These are phyloP conservation scores for Myanophis thanlyinensis DNA, from an alignment of 2,113 vertebrate species.

Conservation along the genomic window DNA sequence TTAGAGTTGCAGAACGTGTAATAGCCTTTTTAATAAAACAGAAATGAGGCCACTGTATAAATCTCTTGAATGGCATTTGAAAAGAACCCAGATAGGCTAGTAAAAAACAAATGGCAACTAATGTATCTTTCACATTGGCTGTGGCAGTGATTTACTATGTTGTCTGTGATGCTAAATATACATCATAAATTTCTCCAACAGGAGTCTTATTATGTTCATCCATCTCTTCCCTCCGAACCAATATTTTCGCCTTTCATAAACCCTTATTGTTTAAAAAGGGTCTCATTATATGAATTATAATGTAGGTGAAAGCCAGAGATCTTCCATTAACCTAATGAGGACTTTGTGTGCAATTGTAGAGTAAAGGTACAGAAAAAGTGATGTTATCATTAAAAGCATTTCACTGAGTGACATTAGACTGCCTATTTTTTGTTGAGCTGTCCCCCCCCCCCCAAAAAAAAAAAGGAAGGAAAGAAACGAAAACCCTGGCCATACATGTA, in stretches of 20 bases:
- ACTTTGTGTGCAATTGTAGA: constrained; percentile 45
- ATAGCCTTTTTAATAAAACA: constrained; percentile 65
- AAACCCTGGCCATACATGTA: background rate
- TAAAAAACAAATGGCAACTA: constrained; percentile 69
- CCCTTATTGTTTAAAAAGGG: constrained; percentile 57
- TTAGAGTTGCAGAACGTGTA: constrained; percentile 51
- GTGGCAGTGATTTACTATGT: constrained; percentile 73
- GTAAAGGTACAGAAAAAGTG: constrained; percentile 30
- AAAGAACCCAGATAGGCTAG: constrained; percentile 57
- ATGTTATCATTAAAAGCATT: constrained; percentile 32
- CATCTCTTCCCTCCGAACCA: constrained; percentile 64
- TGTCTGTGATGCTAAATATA: constrained; percentile 73
- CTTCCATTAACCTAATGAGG: constrained; percentile 60
- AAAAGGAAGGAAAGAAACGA: background rate
- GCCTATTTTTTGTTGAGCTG: constrained; percentile 10
- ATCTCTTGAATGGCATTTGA: constrained; percentile 65
- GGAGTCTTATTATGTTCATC: constrained; percentile 72
- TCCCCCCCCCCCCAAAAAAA: constrained; percentile 32
- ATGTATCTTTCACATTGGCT: constrained; percentile 66
- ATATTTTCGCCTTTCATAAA: constrained; percentile 63
- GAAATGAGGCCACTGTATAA: constrained; percentile 63
- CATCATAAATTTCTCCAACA: constrained; percentile 75
- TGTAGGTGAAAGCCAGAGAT: constrained; percentile 44
- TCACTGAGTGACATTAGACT: constrained; percentile 40
- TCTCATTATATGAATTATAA: constrained; percentile 67